Percentiles rank a stretch among this genome's conserved stretches.
Conservation (phyloP, 2,113 vertebrate species). For the Catharus minimus region DNA sequence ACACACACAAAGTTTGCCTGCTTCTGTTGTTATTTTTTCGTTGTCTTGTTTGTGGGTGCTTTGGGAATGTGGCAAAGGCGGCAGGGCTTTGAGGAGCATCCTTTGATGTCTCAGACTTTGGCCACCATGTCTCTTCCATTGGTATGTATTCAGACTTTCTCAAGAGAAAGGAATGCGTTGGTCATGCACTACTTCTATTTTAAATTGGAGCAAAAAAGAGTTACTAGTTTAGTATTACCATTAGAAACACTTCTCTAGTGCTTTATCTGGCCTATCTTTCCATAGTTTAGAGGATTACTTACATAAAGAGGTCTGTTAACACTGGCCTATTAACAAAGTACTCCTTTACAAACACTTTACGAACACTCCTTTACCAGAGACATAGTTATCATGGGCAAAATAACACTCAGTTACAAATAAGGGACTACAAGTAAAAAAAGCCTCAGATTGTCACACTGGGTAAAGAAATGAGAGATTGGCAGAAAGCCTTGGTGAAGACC, state of each 20-base stretch:
- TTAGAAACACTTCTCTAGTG: background rate
- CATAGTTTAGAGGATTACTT: background rate
- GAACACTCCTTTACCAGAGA: no score
- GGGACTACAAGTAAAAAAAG: background rate
- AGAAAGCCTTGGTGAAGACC: background rate
- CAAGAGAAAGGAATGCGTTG: conserved; percentile 3
- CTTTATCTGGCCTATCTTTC: background rate
- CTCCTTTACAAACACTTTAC: background rate
- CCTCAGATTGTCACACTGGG: background rate
- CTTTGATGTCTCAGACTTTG: conserved; percentile 16
- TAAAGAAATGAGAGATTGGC: background rate
- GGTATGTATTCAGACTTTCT: conserved; percentile 11
- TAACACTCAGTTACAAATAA: background rate
- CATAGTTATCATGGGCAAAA: background rate
- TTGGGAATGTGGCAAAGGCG: background rate
- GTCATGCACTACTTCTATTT: conserved; percentile 1
- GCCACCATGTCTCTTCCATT: background rate
- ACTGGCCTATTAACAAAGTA: background rate
- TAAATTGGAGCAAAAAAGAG: background rate
- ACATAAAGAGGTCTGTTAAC: background rate
- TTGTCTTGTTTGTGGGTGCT: background rate
- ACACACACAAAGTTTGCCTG: background rate
- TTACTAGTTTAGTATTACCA: background rate
- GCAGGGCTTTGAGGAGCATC: background rate
- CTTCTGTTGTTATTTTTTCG: background rate